Conservation (phyloP, 2,113 vertebrate genomes). For the Aleadryas rufinucha region DNA sequence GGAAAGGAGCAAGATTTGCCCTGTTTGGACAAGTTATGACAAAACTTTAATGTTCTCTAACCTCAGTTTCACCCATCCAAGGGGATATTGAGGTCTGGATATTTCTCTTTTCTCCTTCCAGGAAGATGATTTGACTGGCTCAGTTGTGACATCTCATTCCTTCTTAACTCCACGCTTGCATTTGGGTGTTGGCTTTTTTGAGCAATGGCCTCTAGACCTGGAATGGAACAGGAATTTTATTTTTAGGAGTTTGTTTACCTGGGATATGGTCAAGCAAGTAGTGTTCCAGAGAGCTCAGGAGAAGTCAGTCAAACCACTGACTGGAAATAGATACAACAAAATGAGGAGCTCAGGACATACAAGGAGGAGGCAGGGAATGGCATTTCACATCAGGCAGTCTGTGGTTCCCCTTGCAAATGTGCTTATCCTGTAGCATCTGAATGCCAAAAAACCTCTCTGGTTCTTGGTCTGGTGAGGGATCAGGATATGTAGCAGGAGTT, state of each 20-base stretch:
- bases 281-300: neutral
- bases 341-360: neutral
- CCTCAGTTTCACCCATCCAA: neutral
- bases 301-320: neutral
- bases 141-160: neutral
- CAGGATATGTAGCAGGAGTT: neutral
- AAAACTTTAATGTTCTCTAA: neutral
- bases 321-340: neutral
- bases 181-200: neutral
- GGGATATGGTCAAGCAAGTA: neutral
- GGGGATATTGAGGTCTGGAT: neutral
- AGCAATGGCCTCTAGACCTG: neutral
- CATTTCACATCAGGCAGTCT: neutral
- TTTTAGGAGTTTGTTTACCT: neutral
- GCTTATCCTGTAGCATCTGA: neutral
- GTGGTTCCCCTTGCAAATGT: neutral
- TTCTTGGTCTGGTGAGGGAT: neutral
- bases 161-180: neutral
- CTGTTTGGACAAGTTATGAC: neutral
- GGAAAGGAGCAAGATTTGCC: neutral
- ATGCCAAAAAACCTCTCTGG: neutral
- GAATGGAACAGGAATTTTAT: neutral
- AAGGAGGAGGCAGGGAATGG: neutral
- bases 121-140: neutral
- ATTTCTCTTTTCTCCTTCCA: neutral